phyloP scores from a whole-genome alignment of 1,140 invertebrate species.

The Drosophila micromelanica region DNA sequence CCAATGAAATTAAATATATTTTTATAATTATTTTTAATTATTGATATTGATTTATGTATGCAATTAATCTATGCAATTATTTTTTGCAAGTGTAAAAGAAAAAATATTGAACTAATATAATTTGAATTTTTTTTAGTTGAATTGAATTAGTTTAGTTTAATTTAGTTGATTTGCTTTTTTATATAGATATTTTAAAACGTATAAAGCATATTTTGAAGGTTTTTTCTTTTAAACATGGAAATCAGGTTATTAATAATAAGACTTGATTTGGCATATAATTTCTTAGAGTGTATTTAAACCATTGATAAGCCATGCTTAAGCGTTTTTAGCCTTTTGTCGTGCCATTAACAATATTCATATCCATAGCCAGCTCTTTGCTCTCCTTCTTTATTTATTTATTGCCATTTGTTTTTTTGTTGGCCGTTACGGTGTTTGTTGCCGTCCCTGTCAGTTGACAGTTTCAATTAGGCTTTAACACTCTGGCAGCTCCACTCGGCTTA shows the following conservation, averaged over 20 bases:
- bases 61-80: too few relatives aligned
- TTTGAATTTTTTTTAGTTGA: too few relatives aligned
- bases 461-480: slow-evolving; percentile 81
- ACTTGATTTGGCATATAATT: neutral
- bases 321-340: slow-evolving; percentile 10
- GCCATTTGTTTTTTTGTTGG: neutral
- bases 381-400: neutral
- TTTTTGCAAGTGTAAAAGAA: too few relatives aligned
- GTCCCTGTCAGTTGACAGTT: slow-evolving; percentile 65
- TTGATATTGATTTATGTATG: too few relatives aligned
- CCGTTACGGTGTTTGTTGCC: slow-evolving; percentile 30
- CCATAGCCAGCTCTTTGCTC: slow-evolving; percentile 25
- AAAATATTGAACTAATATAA: too few relatives aligned
- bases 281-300: slow-evolving; percentile 3
- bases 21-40: too few relatives aligned
- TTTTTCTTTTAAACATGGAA: neutral
- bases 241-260: too few relatives aligned
- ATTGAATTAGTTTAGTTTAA: too few relatives aligned
- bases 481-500: slow-evolving; percentile 22
- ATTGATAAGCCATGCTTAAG: slow-evolving; percentile 9
- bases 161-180: too few relatives aligned
- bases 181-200: too few relatives aligned
- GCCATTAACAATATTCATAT: slow-evolving; percentile 41
- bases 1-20: too few relatives aligned
- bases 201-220: too few relatives aligned